phyloP scores from a whole-genome alignment of 2,888 invertebrate genomes.

The Pristionchus fissidentatus region DNA sequence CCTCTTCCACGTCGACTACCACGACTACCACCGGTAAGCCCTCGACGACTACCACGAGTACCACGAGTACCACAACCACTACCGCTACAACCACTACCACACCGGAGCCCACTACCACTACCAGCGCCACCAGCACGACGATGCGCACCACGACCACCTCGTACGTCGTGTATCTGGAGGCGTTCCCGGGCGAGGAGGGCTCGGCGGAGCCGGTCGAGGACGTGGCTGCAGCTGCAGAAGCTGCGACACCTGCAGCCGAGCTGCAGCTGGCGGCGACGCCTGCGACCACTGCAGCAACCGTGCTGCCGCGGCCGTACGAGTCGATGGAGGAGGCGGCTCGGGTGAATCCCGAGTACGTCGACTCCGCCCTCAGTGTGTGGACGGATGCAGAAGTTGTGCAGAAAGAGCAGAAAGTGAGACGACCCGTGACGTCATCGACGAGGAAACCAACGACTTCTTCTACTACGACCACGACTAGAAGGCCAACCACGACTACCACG shows the following conservation, averaged over 20 bases:
- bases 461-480: slow-evolving; percentile 48
- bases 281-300: slow-evolving; percentile 51
- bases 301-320: slow-evolving; percentile 64
- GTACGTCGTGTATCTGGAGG: slow-evolving; percentile 21
- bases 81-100: neutral
- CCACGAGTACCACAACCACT: slow-evolving; percentile 13
- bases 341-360: slow-evolving; percentile 64
- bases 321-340: slow-evolving; percentile 61
- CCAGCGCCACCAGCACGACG: slow-evolving; percentile 34
- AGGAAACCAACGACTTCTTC: slow-evolving; percentile 37
- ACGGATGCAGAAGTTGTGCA: slow-evolving; percentile 57
- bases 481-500: slow-evolving; percentile 42
- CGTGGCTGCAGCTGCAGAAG: neutral
- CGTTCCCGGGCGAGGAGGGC: slow-evolving; percentile 47
- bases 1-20: slow-evolving; percentile 39
- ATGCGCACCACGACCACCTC: slow-evolving; percentile 9
- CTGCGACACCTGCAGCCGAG: neutral
- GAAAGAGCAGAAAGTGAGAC: neutral
- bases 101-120: slow-evolving; percentile 37
- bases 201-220: slow-evolving; percentile 53
- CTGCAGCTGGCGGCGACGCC: slow-evolving; percentile 49
- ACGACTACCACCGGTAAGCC: neutral
- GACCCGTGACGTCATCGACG: slow-evolving; percentile 48
- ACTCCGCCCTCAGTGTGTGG: slow-evolving; percentile 57
- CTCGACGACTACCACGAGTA: neutral